Percentiles rank a stretch among this genome's conserved stretches.
These are phyloP conservation scores for Chironomus tentans DNA, from an alignment of 2,888 invertebrate genomes.

Conservation along the genomic window DNA sequence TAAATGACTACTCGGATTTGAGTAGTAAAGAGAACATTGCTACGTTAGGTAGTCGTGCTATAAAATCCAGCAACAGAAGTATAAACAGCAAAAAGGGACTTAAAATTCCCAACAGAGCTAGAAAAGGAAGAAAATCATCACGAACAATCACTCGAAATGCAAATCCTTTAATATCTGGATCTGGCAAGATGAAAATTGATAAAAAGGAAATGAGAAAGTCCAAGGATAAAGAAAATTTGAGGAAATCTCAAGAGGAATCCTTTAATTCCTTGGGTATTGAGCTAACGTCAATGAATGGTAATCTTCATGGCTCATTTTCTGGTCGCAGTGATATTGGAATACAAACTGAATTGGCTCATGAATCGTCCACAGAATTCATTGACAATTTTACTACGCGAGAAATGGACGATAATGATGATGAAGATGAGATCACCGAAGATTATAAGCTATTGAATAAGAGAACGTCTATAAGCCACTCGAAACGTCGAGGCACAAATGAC, in stretches of 20 bases:
- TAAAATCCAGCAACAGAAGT: constrained; percentile 9
- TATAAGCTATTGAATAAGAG: constrained; percentile 32
- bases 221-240: neutral
- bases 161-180: neutral
- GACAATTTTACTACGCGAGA: constrained; percentile 24
- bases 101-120: neutral
- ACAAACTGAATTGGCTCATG: constrained; percentile 45
- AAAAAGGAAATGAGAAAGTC: neutral
- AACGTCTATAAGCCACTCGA: constrained; percentile 7
- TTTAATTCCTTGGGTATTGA: neutral
- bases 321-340: constrained; percentile 48
- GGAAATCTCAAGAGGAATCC: neutral
- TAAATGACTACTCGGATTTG: neutral
- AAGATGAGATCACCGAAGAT: constrained; percentile 33
- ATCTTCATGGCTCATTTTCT: constrained; percentile 42
- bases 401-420: constrained; percentile 32
- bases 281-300: neutral
- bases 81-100: constrained; percentile 4
- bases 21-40: constrained; percentile 1
- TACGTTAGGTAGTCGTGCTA: neutral
- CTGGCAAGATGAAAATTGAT: neutral
- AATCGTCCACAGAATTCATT: constrained; percentile 29
- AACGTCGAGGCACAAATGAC: constrained; percentile 27
- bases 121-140: constrained; percentile 7
- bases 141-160: neutral